Base-by-base conservation (phyloP, 2,888 invertebrate genomes). In the Buathra laborator region DNA sequence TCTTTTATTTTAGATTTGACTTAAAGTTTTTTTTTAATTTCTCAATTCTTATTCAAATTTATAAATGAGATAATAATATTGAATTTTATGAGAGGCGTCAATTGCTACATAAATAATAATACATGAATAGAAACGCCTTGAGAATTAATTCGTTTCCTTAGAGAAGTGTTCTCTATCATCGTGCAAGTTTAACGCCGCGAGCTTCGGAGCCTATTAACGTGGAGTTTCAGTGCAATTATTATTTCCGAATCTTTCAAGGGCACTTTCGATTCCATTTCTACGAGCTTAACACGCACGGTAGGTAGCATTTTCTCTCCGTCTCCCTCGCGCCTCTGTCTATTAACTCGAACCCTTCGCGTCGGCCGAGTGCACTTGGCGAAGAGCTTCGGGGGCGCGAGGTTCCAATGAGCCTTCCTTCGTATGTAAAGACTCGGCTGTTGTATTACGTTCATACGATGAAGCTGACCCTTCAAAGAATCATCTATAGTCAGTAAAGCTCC, bases 231-330 rank as follows among this genome's bases (percentile, higher is more conserved):
- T 59, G 68, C 66, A 53, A 29, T 79, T 70, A 78, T 78, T 78
- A 70, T 83, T 70, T 66, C 48, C 48, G 53, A 76, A 76, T 83
- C 53, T 81, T 71, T 67, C 81, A 84, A 81, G 81, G 84, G 12
- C 76, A 66, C 24, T 76, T 75, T 81, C 67, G 71, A 81, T 77
- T 76, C 66, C 70, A 44, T 72, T 76, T 59, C 48, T 77, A 24
- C 29, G 70, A 71, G 64, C 43, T 48, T 37, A 14, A 19, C 76
- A 76, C 66, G 76, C 37, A 76, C 53, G 46, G 64, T 2, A 32
- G 59, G 24, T 24, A 16, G 59, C 14, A 12, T 14, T 79, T 24
- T 2, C 16, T 29, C 24, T 9, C 12, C 16, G n/a, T 14, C 24
- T 12, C 7, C 37, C 32, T 24, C 70, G n/a, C 44, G n/a, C 24